These are phyloP conservation scores for Notarius quadriscutis DNA, from an alignment of 2,113 vertebrate species.

Conservation along the genomic window DNA sequence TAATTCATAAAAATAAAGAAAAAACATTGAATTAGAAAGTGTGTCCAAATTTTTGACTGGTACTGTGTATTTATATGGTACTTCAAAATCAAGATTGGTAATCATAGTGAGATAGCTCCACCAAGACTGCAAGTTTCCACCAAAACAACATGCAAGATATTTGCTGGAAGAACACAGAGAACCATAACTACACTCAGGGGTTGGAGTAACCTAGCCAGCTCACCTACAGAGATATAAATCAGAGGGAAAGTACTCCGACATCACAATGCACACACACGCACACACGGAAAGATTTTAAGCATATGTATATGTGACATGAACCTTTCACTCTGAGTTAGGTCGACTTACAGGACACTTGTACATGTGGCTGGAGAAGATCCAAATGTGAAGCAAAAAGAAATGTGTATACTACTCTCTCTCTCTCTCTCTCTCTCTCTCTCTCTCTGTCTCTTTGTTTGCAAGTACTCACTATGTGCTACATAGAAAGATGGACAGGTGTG, in stretches of 20 bases:
- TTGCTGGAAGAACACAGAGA: background rate
- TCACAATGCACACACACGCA: background rate
- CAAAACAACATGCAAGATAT: background rate
- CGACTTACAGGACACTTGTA: background rate
- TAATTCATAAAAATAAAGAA: no score
- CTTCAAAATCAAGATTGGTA: background rate
- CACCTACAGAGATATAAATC: background rate
- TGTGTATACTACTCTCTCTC: background rate
- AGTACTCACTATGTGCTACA: background rate
- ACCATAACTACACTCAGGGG: background rate
- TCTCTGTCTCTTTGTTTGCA: background rate
- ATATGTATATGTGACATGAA: background rate
- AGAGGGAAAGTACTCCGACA: background rate
- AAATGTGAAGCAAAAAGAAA: slow-evolving; percentile 7
- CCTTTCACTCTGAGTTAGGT: background rate
- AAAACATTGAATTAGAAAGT: no score
- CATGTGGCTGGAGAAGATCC: slow-evolving; percentile 29
- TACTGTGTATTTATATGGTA: no score
- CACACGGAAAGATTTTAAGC: background rate
- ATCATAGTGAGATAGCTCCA: background rate
- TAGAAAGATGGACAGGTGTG: background rate
- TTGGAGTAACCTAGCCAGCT: background rate
- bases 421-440: slow-evolving; percentile 3
- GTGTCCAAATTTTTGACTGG: no score
- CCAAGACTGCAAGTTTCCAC: background rate